These are phyloP conservation scores for Trididemnum nubilum DNA, from an alignment of 23 tunicate genomes.

Conservation along the genomic window DNA sequence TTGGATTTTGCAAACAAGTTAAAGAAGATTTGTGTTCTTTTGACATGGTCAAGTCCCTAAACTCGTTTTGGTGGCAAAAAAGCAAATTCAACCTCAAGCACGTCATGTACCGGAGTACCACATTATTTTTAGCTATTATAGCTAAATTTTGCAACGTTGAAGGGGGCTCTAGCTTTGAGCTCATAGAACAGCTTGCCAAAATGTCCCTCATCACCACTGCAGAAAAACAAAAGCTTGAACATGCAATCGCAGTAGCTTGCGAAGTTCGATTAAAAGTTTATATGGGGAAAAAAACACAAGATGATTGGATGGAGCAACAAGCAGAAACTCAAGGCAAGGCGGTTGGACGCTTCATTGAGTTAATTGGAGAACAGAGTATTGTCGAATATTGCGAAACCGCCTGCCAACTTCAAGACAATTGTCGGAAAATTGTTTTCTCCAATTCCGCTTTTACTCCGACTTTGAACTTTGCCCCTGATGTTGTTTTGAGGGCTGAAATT, in stretches of 20 bases:
- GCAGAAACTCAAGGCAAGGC: neutral
- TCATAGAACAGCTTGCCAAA: neutral
- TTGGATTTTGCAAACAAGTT: neutral
- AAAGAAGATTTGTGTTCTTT: neutral
- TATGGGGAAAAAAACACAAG: slow-evolving; percentile 22
- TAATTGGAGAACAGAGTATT: neutral
- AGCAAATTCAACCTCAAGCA: slow-evolving; percentile 22
- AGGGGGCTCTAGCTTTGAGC: slow-evolving; percentile 8
- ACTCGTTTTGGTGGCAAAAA: neutral
- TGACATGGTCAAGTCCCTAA: neutral
- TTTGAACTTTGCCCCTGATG: neutral
- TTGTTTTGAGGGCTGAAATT: neutral
- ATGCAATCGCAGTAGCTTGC: slow-evolving; percentile 42
- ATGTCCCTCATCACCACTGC: neutral
- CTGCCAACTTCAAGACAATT: neutral
- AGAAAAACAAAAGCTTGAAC: slow-evolving; percentile 6
- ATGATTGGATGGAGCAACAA: neutral
- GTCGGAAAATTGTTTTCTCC: neutral
- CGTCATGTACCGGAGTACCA: slow-evolving; percentile 22
- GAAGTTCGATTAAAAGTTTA: slow-evolving; percentile 27
- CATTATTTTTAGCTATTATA: slow-evolving; percentile 20
- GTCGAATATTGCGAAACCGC: neutral
- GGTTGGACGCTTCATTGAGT: neutral
- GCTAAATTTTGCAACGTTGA: neutral
- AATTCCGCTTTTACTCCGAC: neutral